Evolutionary conservation across 2,888 invertebrate genomes (phyloP).

Genomic region (Ichneumoninae sp.): DNA sequence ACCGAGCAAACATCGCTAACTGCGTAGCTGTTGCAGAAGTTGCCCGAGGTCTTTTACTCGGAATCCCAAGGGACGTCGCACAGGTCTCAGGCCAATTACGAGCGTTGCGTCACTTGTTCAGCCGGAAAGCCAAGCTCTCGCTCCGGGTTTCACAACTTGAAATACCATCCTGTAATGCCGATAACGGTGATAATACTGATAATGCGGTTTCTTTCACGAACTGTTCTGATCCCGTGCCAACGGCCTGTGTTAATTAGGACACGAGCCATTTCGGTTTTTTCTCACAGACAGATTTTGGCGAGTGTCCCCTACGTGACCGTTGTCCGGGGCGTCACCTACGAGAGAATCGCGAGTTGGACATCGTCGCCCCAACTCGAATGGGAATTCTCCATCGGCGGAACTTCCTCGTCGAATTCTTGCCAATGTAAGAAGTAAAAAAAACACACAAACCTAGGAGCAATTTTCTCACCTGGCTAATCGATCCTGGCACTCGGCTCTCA

Average conservation of each 20-base stretch:
- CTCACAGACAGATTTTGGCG: not conserved
- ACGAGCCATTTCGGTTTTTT: conserved; percentile 19
- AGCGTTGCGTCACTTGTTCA: conserved; percentile 8
- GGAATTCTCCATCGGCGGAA: conserved; percentile 31
- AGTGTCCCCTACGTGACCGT: conserved; percentile 40
- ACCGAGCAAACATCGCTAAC: conserved; percentile 1
- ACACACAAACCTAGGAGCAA: conserved; percentile 5
- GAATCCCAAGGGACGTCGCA: not conserved
- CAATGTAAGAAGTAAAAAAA: not conserved
- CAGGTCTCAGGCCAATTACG: conserved; percentile 16
- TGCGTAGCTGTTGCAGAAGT: conserved; percentile 17
- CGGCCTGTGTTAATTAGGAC: not conserved
- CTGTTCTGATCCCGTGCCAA: not conserved
- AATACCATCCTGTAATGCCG: not conserved
- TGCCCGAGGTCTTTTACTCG: conserved; percentile 19
- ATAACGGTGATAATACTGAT: not conserved
- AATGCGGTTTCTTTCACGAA: not conserved
- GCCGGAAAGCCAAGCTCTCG: not conserved
- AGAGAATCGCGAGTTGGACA: conserved; percentile 37
- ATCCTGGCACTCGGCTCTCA: conserved; percentile 57
- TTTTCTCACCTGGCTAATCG: conserved; percentile 66
- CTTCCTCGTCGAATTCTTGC: conserved; percentile 48
- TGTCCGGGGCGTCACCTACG: conserved; percentile 48
- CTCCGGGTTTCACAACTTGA: not conserved
- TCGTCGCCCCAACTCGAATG: conserved; percentile 24